Evolutionary conservation across 1,140 invertebrate species (phyloP).

Genomic region (Cyphomyrmex costatus): DNA sequence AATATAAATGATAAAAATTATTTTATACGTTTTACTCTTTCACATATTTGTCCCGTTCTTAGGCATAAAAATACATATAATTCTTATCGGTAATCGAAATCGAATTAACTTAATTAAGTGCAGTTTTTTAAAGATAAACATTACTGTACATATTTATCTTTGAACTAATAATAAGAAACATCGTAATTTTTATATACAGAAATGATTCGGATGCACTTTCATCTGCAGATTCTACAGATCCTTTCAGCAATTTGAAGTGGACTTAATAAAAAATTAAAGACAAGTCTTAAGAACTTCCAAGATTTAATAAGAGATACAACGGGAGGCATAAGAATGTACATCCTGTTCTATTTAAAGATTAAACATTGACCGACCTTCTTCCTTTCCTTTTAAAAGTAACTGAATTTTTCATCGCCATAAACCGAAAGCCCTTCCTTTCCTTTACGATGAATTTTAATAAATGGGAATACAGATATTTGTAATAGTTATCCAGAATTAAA

Average conservation of each 20-base stretch:
- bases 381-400: conserved; percentile 46
- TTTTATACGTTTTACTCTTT: conserved; percentile 25
- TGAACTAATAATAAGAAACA: conserved; percentile 24
- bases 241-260: background rate
- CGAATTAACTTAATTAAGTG: conserved; percentile 19
- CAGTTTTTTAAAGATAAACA: background rate
- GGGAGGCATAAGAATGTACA: conserved; percentile 46
- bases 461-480: conserved; percentile 21
- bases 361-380: conserved; percentile 48
- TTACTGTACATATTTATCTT: background rate
- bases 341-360: conserved; percentile 54
- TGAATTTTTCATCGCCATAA: conserved; percentile 46
- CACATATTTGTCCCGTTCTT: background rate
- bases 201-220: background rate
- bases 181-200: conserved; percentile 1
- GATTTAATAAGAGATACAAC: conserved; percentile 53
- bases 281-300: conserved; percentile 38
- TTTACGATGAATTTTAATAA: conserved; percentile 56
- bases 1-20: background rate
- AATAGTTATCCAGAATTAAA: background rate
- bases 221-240: conserved; percentile 11
- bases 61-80: conserved; percentile 16
- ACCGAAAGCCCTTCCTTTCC: conserved; percentile 36
- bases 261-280: conserved; percentile 47
- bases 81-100: background rate